Evolutionary conservation across 1,140 invertebrate species (phyloP), one percentile per base, ranked within the genome.

Genomic region (Carcinoscorpius rotundicauda): DNA sequence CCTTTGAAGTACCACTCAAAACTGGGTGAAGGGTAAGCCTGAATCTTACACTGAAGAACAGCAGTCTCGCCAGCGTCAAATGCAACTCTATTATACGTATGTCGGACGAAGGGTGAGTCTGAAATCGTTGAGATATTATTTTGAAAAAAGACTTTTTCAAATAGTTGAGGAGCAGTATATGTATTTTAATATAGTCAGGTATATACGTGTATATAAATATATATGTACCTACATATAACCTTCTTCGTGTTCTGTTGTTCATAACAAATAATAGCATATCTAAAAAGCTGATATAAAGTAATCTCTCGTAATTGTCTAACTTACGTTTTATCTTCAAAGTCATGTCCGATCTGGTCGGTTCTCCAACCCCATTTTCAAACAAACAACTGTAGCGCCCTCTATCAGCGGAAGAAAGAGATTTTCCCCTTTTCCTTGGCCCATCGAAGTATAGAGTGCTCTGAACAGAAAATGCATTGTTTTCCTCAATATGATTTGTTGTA

Each of bases 1-100:
- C 67, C 65, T 61, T 88, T 88, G 68, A 84, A 92, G 68, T 83
- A 89, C 92, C 92, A 96, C 70, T 93, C 89, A 75, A 95, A 94
- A 72, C 90, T 88, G 0, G 91, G 91, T 72, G 88, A 87, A 0
- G 92, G 93, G 77, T 91, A 95, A 0, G 92, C 90, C 74, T 93
- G 89, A 3, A 95, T 89, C 73, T 87, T 84, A 75, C 93, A 96
- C 3, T 86, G 81, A 6, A 96, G 86, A 74, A 89, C 84, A 0
- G 91, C 92, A 0, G 83, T 87, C 74, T 94, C 90, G 8, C 83
- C 79, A 3, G 91, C 73, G 74, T 93, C 90, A 70, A 86, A 92
- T 4, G 92, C 92, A 0, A 94, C 91, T 77, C 93, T 91, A 65
- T 86, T 89, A 74, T 92, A 87, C 65, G 88, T 85, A 73, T 89